These are phyloP conservation scores for Ischnura elegans DNA, from an alignment of 2,888 invertebrate genomes.

Conservation along the genomic window DNA sequence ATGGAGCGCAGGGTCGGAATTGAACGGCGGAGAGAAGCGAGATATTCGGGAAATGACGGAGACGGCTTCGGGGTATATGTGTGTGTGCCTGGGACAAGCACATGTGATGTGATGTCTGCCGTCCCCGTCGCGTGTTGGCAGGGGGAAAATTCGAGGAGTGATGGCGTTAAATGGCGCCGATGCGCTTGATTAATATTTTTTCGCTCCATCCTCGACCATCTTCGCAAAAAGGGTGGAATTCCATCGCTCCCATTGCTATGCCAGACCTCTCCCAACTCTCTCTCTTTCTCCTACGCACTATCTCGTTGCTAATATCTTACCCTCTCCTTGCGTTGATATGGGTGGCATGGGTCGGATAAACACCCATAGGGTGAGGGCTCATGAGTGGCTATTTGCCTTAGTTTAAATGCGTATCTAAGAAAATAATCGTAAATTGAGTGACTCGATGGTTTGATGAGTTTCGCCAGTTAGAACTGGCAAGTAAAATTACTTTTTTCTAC, in stretches of 20 bases:
- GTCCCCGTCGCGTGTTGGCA: no score
- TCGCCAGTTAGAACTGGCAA: no score
- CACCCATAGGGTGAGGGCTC: no score
- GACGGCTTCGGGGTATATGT: background rate
- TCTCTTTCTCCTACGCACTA: background rate
- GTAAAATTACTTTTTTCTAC: no score
- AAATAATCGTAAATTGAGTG: no score
- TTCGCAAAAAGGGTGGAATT: slow-evolving; percentile 7
- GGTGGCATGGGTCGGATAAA: no score
- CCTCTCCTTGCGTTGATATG: background rate
- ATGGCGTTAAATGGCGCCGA: slow-evolving; percentile 14
- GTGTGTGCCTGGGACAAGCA: background rate
- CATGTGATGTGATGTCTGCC: background rate
- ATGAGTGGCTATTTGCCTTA: no score
- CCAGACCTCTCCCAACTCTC: background rate
- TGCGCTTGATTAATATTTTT: slow-evolving; percentile 32
- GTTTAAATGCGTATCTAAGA: no score
- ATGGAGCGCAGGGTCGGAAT: background rate
- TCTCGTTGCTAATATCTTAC: background rate
- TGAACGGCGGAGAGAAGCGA: background rate
- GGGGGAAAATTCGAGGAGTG: background rate
- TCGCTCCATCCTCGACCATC: background rate
- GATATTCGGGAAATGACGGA: slow-evolving; percentile 4
- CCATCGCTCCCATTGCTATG: background rate
- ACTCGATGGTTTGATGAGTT: no score